Percentiles rank a stretch among this genome's conserved stretches.
phyloP scores from a whole-genome alignment of 2,797 vertebrate species.

The Hoplostethus mediterraneus region DNA sequence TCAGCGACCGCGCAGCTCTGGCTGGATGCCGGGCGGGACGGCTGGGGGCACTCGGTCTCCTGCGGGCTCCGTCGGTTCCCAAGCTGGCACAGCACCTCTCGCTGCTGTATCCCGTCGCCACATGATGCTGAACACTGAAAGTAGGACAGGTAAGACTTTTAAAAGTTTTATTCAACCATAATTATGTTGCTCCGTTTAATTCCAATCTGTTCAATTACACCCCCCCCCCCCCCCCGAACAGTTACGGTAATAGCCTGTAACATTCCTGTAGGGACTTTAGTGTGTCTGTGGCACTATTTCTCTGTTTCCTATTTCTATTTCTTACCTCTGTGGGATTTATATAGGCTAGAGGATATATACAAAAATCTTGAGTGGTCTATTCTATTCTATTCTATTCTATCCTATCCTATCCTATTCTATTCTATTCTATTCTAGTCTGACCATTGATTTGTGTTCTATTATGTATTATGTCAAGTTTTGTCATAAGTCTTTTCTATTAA shows the following conservation, averaged over 20 bases:
- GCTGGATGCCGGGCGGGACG: conserved; percentile 81
- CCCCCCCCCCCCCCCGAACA: no score
- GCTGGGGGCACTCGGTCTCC: conserved; percentile 83
- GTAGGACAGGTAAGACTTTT: conserved; percentile 71
- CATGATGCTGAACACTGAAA: conserved; percentile 92
- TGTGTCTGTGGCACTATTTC: no score
- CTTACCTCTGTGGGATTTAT: no score
- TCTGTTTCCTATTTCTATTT: no score
- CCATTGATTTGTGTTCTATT: no score
- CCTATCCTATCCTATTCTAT: no score
- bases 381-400: not conserved
- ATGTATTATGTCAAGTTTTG: not conserved
- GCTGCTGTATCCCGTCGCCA: conserved; percentile 86
- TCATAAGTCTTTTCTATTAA: no score
- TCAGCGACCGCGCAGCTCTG: conserved; percentile 84
- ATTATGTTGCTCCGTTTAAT: not conserved
- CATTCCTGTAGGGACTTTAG: no score
- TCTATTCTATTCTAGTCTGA: not conserved
- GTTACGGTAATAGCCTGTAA: no score
- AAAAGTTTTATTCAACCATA: not conserved
- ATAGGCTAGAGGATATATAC: no score
- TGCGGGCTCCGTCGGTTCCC: conserved; percentile 69
- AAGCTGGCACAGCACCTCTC: conserved; percentile 86
- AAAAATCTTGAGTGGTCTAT: no score
- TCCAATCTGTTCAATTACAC: no score